These are phyloP conservation scores for Drepana falcataria DNA, from an alignment of 2,888 invertebrate species.

Conservation along the genomic window DNA sequence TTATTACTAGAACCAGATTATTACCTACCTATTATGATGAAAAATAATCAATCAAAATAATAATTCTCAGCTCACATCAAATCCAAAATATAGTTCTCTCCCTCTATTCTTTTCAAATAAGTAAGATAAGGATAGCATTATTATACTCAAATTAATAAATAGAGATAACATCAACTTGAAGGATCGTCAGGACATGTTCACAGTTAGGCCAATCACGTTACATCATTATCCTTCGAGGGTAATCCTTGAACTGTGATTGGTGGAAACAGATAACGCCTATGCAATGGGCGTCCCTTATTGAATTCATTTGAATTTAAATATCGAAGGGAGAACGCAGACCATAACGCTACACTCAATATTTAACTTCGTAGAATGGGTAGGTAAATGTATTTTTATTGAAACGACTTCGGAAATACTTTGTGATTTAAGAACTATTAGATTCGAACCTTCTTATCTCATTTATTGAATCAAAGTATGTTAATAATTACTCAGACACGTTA, in stretches of 20 bases:
- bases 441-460: too few relatives aligned
- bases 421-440: too few relatives aligned
- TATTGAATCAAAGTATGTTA: too few relatives aligned
- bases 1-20: neutral
- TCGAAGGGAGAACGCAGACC: slow-evolving; percentile 46
- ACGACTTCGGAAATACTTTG: too few relatives aligned
- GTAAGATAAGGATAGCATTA: slow-evolving; percentile 26
- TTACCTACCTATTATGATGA: neutral
- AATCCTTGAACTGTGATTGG: slow-evolving; percentile 66
- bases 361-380: too few relatives aligned
- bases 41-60: neutral
- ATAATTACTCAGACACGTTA: too few relatives aligned
- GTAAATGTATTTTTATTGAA: too few relatives aligned
- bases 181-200: slow-evolving; percentile 58
- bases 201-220: slow-evolving; percentile 53
- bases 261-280: slow-evolving; percentile 59
- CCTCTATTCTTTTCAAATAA: slow-evolving; percentile 2
- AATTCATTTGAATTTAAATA: slow-evolving; percentile 67
- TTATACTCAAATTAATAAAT: slow-evolving; percentile 23
- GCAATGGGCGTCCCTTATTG: slow-evolving; percentile 47
- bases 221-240: slow-evolving; percentile 61
- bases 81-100: neutral
- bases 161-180: slow-evolving; percentile 43
- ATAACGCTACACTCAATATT: neutral
- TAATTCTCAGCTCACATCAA: neutral